A percentile compares a stretch with the other conserved stretches of the same genome.
phyloP scores from a whole-genome alignment of 2,113 vertebrate genomes.

The Numida meleagris region DNA sequence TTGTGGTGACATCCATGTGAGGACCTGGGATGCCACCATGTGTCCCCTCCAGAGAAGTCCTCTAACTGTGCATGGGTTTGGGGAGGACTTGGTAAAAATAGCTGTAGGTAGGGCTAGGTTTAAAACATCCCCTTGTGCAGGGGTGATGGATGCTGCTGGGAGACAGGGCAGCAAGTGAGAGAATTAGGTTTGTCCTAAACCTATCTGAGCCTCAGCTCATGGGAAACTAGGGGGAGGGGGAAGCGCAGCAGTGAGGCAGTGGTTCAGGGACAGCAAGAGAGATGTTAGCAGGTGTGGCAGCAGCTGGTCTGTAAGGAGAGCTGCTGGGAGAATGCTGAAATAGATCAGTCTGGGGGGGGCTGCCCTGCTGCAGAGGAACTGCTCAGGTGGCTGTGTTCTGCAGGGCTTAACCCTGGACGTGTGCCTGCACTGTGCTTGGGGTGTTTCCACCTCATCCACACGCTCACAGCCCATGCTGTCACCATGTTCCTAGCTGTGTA shows the following conservation, averaged over 20 bases:
- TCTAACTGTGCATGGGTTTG: accelerated
- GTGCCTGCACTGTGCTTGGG: not conserved
- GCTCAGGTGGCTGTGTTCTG: not conserved
- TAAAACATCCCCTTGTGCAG: not conserved
- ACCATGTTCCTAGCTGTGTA: not conserved
- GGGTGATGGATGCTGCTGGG: not conserved
- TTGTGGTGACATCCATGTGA: accelerated
- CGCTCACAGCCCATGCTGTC: not conserved
- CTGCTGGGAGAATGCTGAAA: not conserved
- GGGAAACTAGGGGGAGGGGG: not conserved
- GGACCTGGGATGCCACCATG: not conserved
- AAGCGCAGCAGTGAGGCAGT: not conserved
- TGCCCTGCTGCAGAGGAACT: not conserved
- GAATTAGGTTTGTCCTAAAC: not conserved
- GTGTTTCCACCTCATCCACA: not conserved
- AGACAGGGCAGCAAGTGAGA: not conserved
- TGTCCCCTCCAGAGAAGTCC: too few species aligned
- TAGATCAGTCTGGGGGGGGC: not conserved
- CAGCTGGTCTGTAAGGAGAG: not conserved
- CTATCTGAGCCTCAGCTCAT: not conserved
- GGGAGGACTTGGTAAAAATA: not conserved
- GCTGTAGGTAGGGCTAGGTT: not conserved
- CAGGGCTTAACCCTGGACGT: not conserved
- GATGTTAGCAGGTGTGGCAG: not conserved
- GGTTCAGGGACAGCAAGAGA: not conserved